Evolutionary conservation across 1,140 invertebrate genomes (phyloP).

Genomic region (Antheraea mylitta): DNA sequence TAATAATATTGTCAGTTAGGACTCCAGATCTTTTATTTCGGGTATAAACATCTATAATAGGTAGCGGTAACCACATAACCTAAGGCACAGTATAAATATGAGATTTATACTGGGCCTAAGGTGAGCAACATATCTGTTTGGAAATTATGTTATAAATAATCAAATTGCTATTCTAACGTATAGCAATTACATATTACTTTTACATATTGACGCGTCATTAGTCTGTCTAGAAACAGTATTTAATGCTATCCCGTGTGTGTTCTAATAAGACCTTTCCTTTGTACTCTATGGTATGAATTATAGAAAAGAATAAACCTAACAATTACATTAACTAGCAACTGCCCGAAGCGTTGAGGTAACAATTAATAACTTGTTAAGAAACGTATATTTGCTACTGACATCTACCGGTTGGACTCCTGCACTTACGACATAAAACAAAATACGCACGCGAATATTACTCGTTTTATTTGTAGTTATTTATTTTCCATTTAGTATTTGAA

Average conservation of each 20-base stretch:
- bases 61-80: too few species aligned
- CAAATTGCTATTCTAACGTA: too few species aligned
- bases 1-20: too few species aligned
- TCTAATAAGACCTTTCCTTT: conserved; percentile 12
- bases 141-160: too few species aligned
- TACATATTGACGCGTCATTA: too few species aligned
- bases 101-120: too few species aligned
- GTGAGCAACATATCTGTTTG: too few species aligned
- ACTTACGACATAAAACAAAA: not conserved
- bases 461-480: not conserved
- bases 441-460: not conserved
- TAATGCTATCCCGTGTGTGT: not conserved
- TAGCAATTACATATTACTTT: too few species aligned
- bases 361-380: conserved; percentile 23
- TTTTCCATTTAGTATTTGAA: not conserved
- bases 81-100: too few species aligned
- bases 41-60: too few species aligned
- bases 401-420: conserved; percentile 2
- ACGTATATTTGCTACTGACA: conserved; percentile 14
- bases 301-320: conserved; percentile 20
- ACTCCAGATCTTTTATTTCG: too few species aligned
- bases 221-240: too few species aligned
- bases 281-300: conserved; percentile 31
- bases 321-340: conserved; percentile 22
- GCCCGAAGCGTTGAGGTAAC: conserved; percentile 9